Evolutionary conservation across 2,113 vertebrate species (phyloP).

Genomic region (Oceanites oceanicus): DNA sequence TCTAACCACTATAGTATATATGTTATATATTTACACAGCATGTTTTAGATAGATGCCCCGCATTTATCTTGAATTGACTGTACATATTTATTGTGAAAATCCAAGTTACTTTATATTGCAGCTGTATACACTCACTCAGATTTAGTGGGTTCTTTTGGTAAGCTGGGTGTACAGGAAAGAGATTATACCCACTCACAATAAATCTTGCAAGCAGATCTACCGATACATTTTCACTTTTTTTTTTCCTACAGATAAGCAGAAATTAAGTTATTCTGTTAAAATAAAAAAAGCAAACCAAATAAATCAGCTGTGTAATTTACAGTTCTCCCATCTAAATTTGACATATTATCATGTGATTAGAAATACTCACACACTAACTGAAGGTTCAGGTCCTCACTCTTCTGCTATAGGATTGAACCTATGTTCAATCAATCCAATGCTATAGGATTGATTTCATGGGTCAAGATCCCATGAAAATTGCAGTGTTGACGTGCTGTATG

Average conservation of each 20-base stretch:
- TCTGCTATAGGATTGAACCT: not conserved
- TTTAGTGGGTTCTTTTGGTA: not conserved
- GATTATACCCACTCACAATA: not conserved
- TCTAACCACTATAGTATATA: not conserved
- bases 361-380: not conserved
- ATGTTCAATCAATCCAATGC: too few relatives aligned
- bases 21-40: accelerated
- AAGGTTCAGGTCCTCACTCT: not conserved
- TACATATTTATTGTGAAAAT: not conserved
- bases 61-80: not conserved
- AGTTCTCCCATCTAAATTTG: not conserved
- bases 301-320: accelerated
- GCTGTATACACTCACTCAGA: not conserved
- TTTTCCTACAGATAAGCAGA: not conserved
- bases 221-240: not conserved
- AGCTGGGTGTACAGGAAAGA: not conserved
- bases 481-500: not conserved
- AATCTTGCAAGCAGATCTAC: not conserved
- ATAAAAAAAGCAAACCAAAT: not conserved
- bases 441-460: too few relatives aligned
- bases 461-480: not conserved
- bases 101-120: not conserved
- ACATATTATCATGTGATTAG: not conserved
- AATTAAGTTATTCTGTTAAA: not conserved
- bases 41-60: not conserved